Evolutionary conservation across 1,140 invertebrate genomes (phyloP).

Genomic region (Drosophila melanica): DNA sequence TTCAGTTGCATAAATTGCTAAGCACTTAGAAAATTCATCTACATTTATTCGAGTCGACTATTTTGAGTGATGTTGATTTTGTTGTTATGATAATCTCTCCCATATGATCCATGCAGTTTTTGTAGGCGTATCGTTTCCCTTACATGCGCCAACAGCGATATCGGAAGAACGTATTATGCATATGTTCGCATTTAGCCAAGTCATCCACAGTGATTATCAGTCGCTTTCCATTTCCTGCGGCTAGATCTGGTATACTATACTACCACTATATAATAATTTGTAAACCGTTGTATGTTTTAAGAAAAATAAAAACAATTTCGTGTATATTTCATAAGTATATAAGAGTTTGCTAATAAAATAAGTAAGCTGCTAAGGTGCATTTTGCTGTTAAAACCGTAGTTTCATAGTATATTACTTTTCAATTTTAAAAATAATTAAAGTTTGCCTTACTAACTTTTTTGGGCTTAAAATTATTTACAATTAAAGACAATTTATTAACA

Average conservation of each 20-base stretch:
- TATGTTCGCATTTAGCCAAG: slow-evolving; percentile 14
- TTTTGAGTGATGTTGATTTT: too few relatives aligned
- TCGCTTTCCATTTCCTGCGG: slow-evolving; percentile 16
- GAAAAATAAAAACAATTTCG: slow-evolving; percentile 5
- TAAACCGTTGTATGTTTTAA: not conserved
- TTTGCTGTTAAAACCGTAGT: slow-evolving; percentile 9
- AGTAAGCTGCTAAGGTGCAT: slow-evolving; percentile 1
- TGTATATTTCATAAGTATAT: slow-evolving; percentile 13
- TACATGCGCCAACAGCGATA: slow-evolving; percentile 32
- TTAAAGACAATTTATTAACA: slow-evolving; percentile 45
- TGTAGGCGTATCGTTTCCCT: slow-evolving; percentile 62
- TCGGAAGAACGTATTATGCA: not conserved
- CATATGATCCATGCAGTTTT: not conserved
- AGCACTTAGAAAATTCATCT: too few relatives aligned
- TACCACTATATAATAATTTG: too few relatives aligned
- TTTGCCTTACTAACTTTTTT: not conserved
- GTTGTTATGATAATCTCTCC: not conserved
- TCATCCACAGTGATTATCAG: slow-evolving; percentile 16
- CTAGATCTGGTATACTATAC: not conserved
- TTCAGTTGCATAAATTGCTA: too few relatives aligned
- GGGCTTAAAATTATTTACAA: slow-evolving; percentile 60
- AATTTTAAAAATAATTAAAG: slow-evolving; percentile 3
- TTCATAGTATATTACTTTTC: not conserved
- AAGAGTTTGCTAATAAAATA: slow-evolving; percentile 19
- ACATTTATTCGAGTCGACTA: too few relatives aligned